phyloP scores from a whole-genome alignment of 2,113 vertebrate species.

The Drymodes brunneopygia region DNA sequence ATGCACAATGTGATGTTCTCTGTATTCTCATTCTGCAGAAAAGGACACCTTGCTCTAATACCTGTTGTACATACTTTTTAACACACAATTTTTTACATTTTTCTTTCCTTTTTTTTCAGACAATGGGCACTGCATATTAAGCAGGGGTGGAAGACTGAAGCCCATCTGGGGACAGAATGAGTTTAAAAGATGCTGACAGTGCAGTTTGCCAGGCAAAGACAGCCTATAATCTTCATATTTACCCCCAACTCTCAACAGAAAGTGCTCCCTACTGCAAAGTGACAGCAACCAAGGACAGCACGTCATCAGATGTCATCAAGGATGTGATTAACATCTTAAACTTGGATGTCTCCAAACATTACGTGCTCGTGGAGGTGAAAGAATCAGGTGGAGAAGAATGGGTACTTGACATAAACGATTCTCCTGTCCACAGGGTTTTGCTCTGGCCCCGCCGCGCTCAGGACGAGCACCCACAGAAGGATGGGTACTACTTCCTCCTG shows the following conservation, averaged over 20 bases:
- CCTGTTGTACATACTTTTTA: neutral
- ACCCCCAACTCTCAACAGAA: slow-evolving; percentile 76
- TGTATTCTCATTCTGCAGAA: neutral
- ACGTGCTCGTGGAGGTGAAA: slow-evolving; percentile 85
- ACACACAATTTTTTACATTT: neutral
- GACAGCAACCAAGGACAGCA: slow-evolving; percentile 76
- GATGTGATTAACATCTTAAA: slow-evolving; percentile 72
- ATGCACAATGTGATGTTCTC: neutral
- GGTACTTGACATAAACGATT: slow-evolving; percentile 76
- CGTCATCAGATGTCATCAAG: slow-evolving; percentile 74
- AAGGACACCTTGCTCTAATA: neutral
- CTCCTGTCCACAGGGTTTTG: slow-evolving; percentile 78
- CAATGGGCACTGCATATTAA: slow-evolving; percentile 67
- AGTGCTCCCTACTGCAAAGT: slow-evolving; percentile 75
- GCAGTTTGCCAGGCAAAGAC: slow-evolving; percentile 64
- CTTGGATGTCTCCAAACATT: slow-evolving; percentile 71
- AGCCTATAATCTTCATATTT: slow-evolving; percentile 80
- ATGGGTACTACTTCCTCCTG: slow-evolving; percentile 87
- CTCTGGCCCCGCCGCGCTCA: slow-evolving; percentile 84
- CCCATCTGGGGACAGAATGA: slow-evolving; percentile 81
- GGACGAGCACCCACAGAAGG: slow-evolving; percentile 75
- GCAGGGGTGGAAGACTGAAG: slow-evolving; percentile 78
- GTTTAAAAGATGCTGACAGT: slow-evolving; percentile 71
- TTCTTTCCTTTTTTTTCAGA: slow-evolving; percentile 58
- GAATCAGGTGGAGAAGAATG: slow-evolving; percentile 75